Conservation (phyloP, 2,797 vertebrate species). For the Psittacula derbiana region DNA sequence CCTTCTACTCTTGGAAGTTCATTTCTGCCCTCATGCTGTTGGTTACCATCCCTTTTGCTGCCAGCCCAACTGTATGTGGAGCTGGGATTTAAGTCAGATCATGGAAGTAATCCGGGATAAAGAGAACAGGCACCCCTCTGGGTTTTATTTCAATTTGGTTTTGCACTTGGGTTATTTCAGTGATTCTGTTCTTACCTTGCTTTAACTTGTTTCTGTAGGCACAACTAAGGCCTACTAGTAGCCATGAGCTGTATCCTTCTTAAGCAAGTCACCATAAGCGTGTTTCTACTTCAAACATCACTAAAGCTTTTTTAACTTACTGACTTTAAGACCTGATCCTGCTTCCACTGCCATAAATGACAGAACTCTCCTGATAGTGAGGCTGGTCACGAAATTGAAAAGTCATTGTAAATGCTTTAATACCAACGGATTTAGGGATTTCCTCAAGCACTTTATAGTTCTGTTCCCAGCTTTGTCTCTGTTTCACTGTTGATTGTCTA, state of each 20-base stretch:
- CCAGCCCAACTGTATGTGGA: not conserved
- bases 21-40: not conserved
- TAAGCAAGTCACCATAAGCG: not conserved
- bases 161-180: not conserved
- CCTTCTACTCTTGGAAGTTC: not conserved
- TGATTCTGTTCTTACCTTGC: not conserved
- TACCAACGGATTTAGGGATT: slow-evolving; percentile 61
- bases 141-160: not conserved
- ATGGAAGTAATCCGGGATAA: not conserved
- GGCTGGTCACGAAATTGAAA: slow-evolving; percentile 16
- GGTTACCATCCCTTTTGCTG: not conserved
- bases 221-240: not conserved
- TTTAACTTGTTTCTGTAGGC: not conserved
- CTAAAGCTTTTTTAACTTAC: not conserved
- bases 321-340: not conserved
- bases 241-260: not conserved
- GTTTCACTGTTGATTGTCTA: slow-evolving; percentile 44
- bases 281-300: not conserved
- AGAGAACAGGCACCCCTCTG: not conserved
- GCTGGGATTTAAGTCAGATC: not conserved
- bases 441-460: slow-evolving; percentile 67
- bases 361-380: not conserved
- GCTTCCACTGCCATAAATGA: not conserved
- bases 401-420: slow-evolving; percentile 46
- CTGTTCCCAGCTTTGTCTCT: slow-evolving; percentile 63